A percentile compares a stretch with the other conserved stretches of the same genome.
These are phyloP conservation scores for Cyrtodaria siliqua DNA, from an alignment of 2,888 invertebrate genomes.

Conservation along the genomic window DNA sequence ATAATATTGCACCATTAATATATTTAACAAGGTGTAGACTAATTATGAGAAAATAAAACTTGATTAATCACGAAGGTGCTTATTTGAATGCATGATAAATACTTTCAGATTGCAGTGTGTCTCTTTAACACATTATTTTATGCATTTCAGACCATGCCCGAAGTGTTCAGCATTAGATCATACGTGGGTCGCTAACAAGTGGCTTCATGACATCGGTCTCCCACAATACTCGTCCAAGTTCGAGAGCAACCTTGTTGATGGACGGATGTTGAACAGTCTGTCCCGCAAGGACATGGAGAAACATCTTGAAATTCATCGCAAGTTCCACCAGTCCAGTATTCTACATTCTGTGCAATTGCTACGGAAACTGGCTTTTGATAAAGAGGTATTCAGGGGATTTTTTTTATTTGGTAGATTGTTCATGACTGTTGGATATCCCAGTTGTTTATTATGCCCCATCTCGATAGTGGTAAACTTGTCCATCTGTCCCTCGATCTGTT, in stretches of 20 bases:
- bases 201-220: conserved; percentile 96
- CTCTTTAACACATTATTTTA: background rate
- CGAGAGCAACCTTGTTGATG: conserved; percentile 95
- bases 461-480: too few species aligned
- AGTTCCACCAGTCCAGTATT: conserved; percentile 97
- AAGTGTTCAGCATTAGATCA: conserved; percentile 95
- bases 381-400: conserved; percentile 79
- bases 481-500: too few species aligned
- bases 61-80: too few species aligned
- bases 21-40: too few species aligned
- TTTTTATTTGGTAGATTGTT: too few species aligned
- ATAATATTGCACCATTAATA: too few species aligned
- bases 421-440: too few species aligned
- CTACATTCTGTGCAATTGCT: conserved; percentile 97
- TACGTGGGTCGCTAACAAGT: conserved; percentile 97
- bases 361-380: conserved; percentile 95
- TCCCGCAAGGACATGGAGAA: conserved; percentile 98
- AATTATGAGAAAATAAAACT: too few species aligned
- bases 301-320: conserved; percentile 95
- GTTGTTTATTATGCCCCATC: too few species aligned
- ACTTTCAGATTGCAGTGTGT: too few species aligned
- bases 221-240: conserved; percentile 96
- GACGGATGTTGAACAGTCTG: conserved; percentile 96
- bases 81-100: too few species aligned
- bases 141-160: conserved; percentile 89